Percentiles rank a stretch among this genome's conserved stretches.
phyloP scores from a whole-genome alignment of 1,140 invertebrate genomes.

The Lepidostoma basale region DNA sequence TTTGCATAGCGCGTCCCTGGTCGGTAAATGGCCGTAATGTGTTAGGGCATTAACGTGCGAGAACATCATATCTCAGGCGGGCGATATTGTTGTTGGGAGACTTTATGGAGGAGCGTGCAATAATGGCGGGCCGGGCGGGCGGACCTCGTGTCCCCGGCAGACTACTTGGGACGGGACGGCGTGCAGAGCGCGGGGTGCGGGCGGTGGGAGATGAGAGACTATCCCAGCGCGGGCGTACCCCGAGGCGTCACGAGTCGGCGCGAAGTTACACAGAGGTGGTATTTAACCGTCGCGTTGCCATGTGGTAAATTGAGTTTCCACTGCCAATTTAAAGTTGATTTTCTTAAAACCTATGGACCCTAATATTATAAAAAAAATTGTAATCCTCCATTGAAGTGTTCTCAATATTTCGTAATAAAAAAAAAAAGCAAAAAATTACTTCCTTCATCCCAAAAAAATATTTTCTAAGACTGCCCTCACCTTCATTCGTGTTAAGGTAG shows the following conservation, averaged over 20 bases:
- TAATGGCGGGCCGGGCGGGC: not conserved
- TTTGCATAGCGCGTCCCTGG: not conserved
- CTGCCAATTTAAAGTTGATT: too few relatives aligned
- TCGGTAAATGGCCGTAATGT: constrained; percentile 2
- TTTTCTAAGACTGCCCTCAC: too few relatives aligned
- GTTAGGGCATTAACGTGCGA: constrained; percentile 11
- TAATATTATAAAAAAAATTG: too few relatives aligned
- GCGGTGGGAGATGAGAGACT: not conserved
- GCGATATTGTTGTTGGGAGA: not conserved
- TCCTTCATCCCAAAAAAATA: too few relatives aligned
- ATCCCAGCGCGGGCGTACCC: too few relatives aligned
- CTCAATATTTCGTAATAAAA: too few relatives aligned
- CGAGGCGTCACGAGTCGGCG: not conserved
- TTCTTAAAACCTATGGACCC: too few relatives aligned
- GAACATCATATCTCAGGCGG: constrained; percentile 1
- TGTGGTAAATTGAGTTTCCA: too few relatives aligned
- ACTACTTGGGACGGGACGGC: not conserved
- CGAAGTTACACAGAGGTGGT: not conserved
- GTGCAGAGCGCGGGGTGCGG: not conserved
- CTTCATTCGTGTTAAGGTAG: too few relatives aligned
- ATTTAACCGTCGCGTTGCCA: too few relatives aligned
- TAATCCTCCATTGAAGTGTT: too few relatives aligned
- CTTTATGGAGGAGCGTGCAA: not conserved
- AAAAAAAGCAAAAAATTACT: too few relatives aligned
- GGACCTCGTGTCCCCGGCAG: not conserved